These are phyloP conservation scores for Diacarnus erythraeanus DNA, from an alignment of 37 sponge, comb jelly and placozoan genomes.

Conservation along the genomic window DNA sequence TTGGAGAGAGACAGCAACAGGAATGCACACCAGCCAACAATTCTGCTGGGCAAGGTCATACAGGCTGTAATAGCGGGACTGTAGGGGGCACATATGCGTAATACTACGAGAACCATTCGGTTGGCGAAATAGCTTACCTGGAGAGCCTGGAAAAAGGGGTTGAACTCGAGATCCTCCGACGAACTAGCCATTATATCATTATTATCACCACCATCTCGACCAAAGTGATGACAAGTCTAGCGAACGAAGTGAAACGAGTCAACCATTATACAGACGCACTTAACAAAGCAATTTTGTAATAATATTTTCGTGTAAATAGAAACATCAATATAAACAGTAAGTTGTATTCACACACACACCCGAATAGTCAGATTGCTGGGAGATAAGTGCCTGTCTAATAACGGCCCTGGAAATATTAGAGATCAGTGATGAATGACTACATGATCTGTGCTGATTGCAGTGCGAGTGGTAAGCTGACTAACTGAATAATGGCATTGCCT, in stretches of 20 bases:
- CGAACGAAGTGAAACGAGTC: too few species aligned
- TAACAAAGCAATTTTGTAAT: too few species aligned
- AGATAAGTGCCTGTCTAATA: too few species aligned
- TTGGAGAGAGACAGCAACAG: constrained; percentile 27
- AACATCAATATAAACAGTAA: too few species aligned
- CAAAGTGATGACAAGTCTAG: too few species aligned
- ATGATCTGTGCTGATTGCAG: constrained; percentile 71
- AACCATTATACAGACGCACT: too few species aligned
- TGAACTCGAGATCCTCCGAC: constrained; percentile 62
- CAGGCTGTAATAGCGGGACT: constrained; percentile 26
- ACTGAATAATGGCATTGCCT: background rate
- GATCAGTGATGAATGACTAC: background rate
- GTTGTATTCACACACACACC: too few species aligned
- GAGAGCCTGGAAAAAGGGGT: constrained; percentile 64
- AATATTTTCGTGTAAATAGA: too few species aligned
- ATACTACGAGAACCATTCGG: too few species aligned
- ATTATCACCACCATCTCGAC: too few species aligned
- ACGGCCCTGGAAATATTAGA: too few species aligned
- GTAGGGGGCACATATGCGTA: background rate
- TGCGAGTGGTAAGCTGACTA: constrained; percentile 28
- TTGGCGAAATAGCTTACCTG: constrained; percentile 50
- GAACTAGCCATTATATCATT: constrained; percentile 11
- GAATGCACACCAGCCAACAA: constrained; percentile 62
- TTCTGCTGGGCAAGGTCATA: constrained; percentile 55
- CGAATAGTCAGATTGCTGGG: too few species aligned